A percentile compares a stretch with the other conserved stretches of the same genome.
Conservation (phyloP, 1,140 invertebrate species). For the Trichoplusia ni region DNA sequence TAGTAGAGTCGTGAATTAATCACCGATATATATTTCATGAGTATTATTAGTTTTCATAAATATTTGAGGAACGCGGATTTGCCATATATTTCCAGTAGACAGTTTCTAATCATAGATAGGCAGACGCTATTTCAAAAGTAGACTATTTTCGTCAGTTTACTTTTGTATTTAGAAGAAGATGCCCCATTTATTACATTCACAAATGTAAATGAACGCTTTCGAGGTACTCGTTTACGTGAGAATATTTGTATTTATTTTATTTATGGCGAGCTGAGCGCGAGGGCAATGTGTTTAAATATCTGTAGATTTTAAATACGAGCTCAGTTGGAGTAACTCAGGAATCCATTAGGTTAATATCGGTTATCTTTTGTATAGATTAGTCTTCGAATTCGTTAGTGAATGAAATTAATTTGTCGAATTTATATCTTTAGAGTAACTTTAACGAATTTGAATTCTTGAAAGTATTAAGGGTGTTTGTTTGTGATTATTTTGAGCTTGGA, state of each 20-base stretch:
- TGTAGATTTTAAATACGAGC: slow-evolving; percentile 74
- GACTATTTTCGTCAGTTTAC: slow-evolving; percentile 57
- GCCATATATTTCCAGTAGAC: slow-evolving; percentile 28
- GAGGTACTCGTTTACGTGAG: slow-evolving; percentile 79
- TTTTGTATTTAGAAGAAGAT: slow-evolving; percentile 73
- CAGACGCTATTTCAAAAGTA: slow-evolving; percentile 47
- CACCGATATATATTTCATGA: background rate
- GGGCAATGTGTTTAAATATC: slow-evolving; percentile 79
- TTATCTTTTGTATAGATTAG: slow-evolving; percentile 66
- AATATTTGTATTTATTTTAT: slow-evolving; percentile 82
- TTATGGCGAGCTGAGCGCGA: slow-evolving; percentile 73
- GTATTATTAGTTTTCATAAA: slow-evolving; percentile 15
- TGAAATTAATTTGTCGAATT: slow-evolving; percentile 48
- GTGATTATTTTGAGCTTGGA: background rate
- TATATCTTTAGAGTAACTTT: slow-evolving; percentile 15
- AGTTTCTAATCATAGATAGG: slow-evolving; percentile 38
- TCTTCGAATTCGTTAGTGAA: slow-evolving; percentile 52
- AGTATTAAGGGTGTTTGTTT: background rate
- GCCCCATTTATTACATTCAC: slow-evolving; percentile 80
- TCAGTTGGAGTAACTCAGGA: slow-evolving; percentile 67
- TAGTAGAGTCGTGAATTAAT: slow-evolving; percentile 6
- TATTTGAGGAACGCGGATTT: slow-evolving; percentile 29
- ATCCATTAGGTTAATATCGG: slow-evolving; percentile 73
- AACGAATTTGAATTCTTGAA: slow-evolving; percentile 6
- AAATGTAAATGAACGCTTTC: slow-evolving; percentile 80